Evolutionary conservation across 1,140 invertebrate species (phyloP).

Genomic region (Trachymyrmex septentrionalis): DNA sequence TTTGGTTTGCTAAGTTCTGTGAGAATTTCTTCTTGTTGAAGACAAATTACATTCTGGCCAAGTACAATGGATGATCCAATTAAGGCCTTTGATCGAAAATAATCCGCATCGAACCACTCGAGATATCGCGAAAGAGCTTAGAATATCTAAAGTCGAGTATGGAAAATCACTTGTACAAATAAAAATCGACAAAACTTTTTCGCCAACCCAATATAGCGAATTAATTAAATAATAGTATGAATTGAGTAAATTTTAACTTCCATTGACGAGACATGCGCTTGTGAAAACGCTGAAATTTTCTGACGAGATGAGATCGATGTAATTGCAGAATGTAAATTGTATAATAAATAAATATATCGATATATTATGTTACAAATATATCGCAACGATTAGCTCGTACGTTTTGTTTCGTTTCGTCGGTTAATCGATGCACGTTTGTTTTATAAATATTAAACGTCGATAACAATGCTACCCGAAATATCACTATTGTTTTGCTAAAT

Average conservation of each 20-base stretch:
- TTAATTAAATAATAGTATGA: not conserved
- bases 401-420: constrained; percentile 15
- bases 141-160: no score
- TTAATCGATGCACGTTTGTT: not conserved
- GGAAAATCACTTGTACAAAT: no score
- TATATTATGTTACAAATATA: constrained; percentile 14
- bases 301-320: not conserved
- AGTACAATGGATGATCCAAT: no score
- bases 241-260: not conserved
- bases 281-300: not conserved
- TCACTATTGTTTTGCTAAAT: constrained; percentile 35
- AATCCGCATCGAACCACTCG: no score
- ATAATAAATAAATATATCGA: not conserved
- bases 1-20: no score
- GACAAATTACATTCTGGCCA: no score
- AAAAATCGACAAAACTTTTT: not conserved
- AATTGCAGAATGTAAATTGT: not conserved
- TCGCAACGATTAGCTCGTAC: not conserved
- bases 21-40: no score
- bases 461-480: constrained; percentile 24
- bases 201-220: no score
- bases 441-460: constrained; percentile 35
- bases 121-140: no score
- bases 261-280: not conserved
- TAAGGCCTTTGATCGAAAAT: no score